Evolutionary conservation across 35 echinoderm and acorn worm genomes (phyloP).

Genomic region (Chiridota heheva): DNA sequence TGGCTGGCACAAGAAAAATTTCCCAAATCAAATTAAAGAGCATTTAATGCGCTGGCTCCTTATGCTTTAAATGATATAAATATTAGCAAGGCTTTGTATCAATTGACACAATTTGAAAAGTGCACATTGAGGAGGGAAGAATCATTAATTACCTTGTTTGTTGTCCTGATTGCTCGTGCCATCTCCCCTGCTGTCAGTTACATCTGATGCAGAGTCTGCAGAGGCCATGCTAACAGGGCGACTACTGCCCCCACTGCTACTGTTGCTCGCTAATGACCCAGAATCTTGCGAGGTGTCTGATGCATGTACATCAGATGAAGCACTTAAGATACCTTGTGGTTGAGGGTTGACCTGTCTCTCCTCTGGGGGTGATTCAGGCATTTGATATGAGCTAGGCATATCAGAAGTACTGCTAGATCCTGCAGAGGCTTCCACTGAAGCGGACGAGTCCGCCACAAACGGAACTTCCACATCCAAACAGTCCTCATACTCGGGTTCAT

Average conservation of each 20-base stretch:
- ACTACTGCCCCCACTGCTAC: conserved; percentile 26
- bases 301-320: not conserved
- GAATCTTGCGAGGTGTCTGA: conserved; percentile 2
- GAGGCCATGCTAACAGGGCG: conserved; percentile 35
- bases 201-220: conserved; percentile 32
- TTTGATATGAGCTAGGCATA: conserved; percentile 1
- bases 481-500: conserved; percentile 5
- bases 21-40: too few relatives aligned
- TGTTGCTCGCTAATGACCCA: not conserved
- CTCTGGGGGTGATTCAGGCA: not conserved
- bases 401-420: conserved; percentile 24
- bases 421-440: not conserved
- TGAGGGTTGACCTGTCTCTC: not conserved
- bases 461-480: not conserved
- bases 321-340: not conserved
- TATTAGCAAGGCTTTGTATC: too few relatives aligned
- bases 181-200: too few relatives aligned
- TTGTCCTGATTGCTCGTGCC: too few relatives aligned
- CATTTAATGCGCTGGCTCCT: too few relatives aligned
- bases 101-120: too few relatives aligned
- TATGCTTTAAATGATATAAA: too few relatives aligned
- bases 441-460: not conserved
- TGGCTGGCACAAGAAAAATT: too few relatives aligned
- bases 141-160: too few relatives aligned
- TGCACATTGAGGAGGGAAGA: too few relatives aligned